phyloP scores from a whole-genome alignment of 2,888 invertebrate species.

The Drosophila multiciliata region DNA sequence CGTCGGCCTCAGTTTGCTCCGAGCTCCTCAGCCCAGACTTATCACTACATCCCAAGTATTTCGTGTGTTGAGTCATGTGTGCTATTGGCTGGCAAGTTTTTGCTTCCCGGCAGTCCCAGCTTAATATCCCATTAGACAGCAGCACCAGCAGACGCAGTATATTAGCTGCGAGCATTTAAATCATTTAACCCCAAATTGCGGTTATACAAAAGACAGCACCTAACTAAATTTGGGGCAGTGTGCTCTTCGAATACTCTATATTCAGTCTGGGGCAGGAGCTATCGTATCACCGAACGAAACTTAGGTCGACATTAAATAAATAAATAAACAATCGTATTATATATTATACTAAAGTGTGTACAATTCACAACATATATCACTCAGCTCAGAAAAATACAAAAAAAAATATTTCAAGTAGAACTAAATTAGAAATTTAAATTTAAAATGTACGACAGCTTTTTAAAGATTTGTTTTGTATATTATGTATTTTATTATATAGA shows the following conservation, averaged over 20 bases:
- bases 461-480: background rate
- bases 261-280: background rate
- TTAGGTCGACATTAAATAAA: too few species aligned
- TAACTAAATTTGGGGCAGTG: background rate
- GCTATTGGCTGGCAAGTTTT: conserved; percentile 66
- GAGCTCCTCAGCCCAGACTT: conserved; percentile 21
- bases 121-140: conserved; percentile 67
- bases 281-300: background rate
- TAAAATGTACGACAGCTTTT: background rate
- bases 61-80: conserved; percentile 77
- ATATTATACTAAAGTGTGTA: too few species aligned
- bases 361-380: background rate
- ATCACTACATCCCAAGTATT: conserved; percentile 51
- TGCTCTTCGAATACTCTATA: conserved; percentile 2
- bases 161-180: conserved; percentile 59
- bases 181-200: conserved; percentile 51
- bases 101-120: conserved; percentile 31
- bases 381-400: background rate
- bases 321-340: too few species aligned
- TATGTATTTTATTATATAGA: background rate
- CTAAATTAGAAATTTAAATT: background rate
- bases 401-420: background rate
- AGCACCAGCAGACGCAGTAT: conserved; percentile 54
- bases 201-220: conserved; percentile 2
- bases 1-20: conserved; percentile 12